Evolutionary conservation across 1,140 invertebrate genomes (phyloP), one percentile per base, ranked within the genome.

Genomic region (Manduca sexta): DNA sequence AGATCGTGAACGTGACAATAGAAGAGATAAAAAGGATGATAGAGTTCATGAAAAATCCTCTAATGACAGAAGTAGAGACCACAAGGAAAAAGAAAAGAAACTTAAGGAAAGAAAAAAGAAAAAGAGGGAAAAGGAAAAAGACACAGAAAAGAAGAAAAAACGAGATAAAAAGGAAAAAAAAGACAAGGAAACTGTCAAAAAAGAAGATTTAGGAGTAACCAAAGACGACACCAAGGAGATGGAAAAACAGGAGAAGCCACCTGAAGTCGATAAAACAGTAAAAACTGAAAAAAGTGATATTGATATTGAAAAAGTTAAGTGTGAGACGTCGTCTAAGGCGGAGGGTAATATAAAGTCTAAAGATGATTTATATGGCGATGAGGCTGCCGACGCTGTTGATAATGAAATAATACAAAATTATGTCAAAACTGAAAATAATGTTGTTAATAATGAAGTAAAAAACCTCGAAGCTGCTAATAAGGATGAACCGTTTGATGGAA

Each of bases 341-440:
- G 58, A 70, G 21, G n/a, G 8, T 16, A 53, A 47, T 21, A 56
- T 61, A 40, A 65, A 79, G 56, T 35, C 56, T 18, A 52, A 60
- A 18, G 64, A 79, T 68, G 74, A 77, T 33, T 59, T 87, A 42
- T 87, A 87, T 55, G 83, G 78, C 12, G 86, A 85, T 43, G 80
- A 85, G 58, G 61, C 74, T 39, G 60, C 69, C 5, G 83, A 69
- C 60, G 74, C 75, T 34, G 64, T 86, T 38, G 84, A 86, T 64
- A 84, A 80, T 55, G 74, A 86, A 74, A 86, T 86, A 41, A 77
- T 86, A 43, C 67, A 86, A 69, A 83, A 74, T 56, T 87, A 87
- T 45, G 64, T 79, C 14, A 86, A 86, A 71, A 41, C 37, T 26
- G 73, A 80, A 31, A 60, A 64, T 17, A 72, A 65, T 33, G 54